These are phyloP conservation scores for Athalia circularis DNA, from an alignment of 2,888 invertebrate species.

Conservation along the genomic window DNA sequence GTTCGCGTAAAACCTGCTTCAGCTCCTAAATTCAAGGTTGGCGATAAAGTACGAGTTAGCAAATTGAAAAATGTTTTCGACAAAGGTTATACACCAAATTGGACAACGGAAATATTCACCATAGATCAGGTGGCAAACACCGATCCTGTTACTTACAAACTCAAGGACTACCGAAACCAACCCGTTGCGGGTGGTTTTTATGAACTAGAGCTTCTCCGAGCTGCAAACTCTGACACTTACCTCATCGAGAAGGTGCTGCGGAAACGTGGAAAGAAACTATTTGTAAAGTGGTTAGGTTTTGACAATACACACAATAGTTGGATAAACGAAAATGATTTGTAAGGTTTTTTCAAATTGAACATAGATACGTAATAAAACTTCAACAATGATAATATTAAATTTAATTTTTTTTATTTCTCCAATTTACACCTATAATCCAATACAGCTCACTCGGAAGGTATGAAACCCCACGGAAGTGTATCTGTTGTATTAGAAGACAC, in stretches of 20 bases:
- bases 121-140: not conserved
- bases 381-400: not conserved
- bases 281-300: constrained; percentile 46
- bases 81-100: not conserved
- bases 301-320: constrained; percentile 43
- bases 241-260: constrained; percentile 39
- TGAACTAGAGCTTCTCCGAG: constrained; percentile 53
- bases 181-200: not conserved
- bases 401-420: not conserved
- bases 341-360: not conserved
- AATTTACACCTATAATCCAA: not conserved
- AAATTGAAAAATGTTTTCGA: not conserved
- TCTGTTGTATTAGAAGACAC: constrained; percentile 10
- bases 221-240: constrained; percentile 59
- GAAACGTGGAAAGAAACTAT: constrained; percentile 35
- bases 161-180: not conserved
- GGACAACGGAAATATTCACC: not conserved
- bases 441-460: not conserved
- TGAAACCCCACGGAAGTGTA: constrained; percentile 29
- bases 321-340: constrained; percentile 36
- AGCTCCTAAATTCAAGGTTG: constrained; percentile 35
- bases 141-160: not conserved
- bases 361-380: not conserved
- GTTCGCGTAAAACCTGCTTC: constrained; percentile 25
- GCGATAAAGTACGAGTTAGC: not conserved